Conservation (phyloP, 2,113 vertebrate species). For the Triplophysa rosa region DNA sequence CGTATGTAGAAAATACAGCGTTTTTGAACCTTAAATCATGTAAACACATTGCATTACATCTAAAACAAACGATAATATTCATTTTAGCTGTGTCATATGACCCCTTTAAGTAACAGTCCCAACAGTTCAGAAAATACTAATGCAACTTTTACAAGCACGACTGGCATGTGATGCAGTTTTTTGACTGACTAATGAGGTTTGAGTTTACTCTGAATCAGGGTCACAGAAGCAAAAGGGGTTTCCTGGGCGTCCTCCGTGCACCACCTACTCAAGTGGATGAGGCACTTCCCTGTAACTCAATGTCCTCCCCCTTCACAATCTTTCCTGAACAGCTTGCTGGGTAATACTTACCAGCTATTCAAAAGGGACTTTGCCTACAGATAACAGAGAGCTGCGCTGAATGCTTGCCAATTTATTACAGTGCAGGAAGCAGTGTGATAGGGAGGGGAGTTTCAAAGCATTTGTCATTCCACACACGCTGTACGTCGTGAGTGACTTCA, state of each 20-base stretch:
- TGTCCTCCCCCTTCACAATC: constrained; percentile 34
- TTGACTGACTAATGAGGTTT: neutral
- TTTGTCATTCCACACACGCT: constrained; percentile 32
- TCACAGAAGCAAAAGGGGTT: constrained; percentile 18
- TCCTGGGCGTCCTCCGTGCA: constrained; percentile 39
- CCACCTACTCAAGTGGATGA: constrained; percentile 1
- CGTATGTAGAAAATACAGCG: too few species aligned
- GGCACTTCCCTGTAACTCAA: constrained; percentile 2
- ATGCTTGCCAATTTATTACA: constrained; percentile 59
- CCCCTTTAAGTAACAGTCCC: too few species aligned
- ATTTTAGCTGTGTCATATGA: too few species aligned
- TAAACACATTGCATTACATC: too few species aligned
- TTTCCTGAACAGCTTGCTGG: constrained; percentile 47
- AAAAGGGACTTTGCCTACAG: constrained; percentile 50
- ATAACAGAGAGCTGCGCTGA: constrained; percentile 62
- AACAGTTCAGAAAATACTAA: too few species aligned
- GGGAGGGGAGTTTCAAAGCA: constrained; percentile 22
- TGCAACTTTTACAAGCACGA: neutral
- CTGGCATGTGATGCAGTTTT: neutral
- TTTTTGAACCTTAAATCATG: too few species aligned
- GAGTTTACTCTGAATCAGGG: neutral
- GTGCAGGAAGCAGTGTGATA: constrained; percentile 51
- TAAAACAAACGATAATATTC: too few species aligned
- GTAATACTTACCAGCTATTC: constrained; percentile 55
- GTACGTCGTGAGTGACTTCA: neutral